phyloP scores from a whole-genome alignment of 92 coral and sea anemone genomes.

The Porites evermanni region DNA sequence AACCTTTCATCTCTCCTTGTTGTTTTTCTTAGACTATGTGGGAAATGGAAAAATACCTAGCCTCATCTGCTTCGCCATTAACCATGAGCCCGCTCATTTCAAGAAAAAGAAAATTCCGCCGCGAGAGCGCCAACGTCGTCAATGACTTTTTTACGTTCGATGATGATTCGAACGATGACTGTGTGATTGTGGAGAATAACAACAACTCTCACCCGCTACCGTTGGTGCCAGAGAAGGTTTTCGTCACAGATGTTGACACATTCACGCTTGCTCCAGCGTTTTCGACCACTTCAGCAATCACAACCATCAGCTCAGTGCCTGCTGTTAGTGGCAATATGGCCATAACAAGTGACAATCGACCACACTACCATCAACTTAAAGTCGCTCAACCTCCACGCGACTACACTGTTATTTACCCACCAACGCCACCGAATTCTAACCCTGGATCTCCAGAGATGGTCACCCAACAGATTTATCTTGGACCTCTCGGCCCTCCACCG shows the following conservation, averaged over 20 bases:
- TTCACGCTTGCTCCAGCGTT: slow-evolving; percentile 37
- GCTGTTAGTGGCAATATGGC: slow-evolving; percentile 17
- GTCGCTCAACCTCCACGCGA: slow-evolving; percentile 91
- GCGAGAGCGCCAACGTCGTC: slow-evolving; percentile 99
- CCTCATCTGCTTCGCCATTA: slow-evolving; percentile 88
- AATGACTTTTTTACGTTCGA: slow-evolving; percentile 96
- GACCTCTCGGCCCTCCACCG: slow-evolving; percentile 94
- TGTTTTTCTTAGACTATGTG: slow-evolving; percentile 77
- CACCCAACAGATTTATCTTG: slow-evolving; percentile 70
- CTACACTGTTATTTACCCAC: slow-evolving; percentile 92
- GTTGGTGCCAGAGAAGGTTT: slow-evolving; percentile 72
- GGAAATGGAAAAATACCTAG: slow-evolving; percentile 96
- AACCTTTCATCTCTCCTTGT: neutral
- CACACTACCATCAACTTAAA: slow-evolving; percentile 69
- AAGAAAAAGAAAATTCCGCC: slow-evolving; percentile 95
- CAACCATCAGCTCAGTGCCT: slow-evolving; percentile 38
- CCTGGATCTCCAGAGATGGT: slow-evolving; percentile 99
- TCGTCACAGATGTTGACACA: slow-evolving; percentile 66
- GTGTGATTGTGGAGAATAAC: slow-evolving; percentile 55
- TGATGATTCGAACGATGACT: slow-evolving; percentile 81
- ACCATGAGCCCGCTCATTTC: slow-evolving; percentile 78
- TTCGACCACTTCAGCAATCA: slow-evolving; percentile 44
- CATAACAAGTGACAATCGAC: slow-evolving; percentile 31
- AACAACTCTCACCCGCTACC: slow-evolving; percentile 28
- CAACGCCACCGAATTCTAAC: slow-evolving; percentile 98